These are phyloP conservation scores for Melanogrammus aeglefinus DNA, from an alignment of 2,797 vertebrate genomes.

Conservation along the genomic window DNA sequence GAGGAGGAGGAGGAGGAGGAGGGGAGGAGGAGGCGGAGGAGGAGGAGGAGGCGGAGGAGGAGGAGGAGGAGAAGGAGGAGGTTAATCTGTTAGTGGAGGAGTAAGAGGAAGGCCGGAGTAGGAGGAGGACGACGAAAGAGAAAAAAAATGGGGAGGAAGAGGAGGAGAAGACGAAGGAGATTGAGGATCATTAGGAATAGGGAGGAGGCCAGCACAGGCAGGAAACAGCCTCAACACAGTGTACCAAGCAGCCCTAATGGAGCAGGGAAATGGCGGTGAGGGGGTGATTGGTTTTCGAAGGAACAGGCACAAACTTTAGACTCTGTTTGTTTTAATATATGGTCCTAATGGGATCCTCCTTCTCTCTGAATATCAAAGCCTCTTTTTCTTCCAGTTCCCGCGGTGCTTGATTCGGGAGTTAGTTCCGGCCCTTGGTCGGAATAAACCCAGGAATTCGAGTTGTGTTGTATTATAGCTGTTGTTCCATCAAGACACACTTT, in stretches of 20 bases:
- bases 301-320: slow-evolving; percentile 12
- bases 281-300: not conserved
- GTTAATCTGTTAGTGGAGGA: not conserved
- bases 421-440: too few species aligned
- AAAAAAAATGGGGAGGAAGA: too few species aligned
- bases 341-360: not conserved
- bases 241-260: not conserved
- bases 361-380: too few species aligned
- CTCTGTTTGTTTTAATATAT: slow-evolving; percentile 22
- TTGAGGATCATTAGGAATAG: not conserved
- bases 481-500: not conserved
- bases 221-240: not conserved
- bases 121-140: not conserved
- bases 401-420: not conserved
- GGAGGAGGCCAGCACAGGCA: not conserved
- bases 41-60: not conserved
- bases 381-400: not conserved
- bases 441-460: too few species aligned
- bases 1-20: not conserved
- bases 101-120: not conserved
- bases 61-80: not conserved
- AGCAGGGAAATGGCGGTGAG: not conserved
- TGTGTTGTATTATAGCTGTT: too few species aligned
- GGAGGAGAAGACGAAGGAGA: too few species aligned
- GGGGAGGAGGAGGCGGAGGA: not conserved